Conservation (phyloP, 2,113 vertebrate genomes). For the human (Homo sapiens) region GRCh38 chr2:118732501-118733000, state of each 20-base stretch:
- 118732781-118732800: background rate
- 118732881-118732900: background rate
- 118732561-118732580: background rate
- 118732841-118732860: background rate
- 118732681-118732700: background rate
- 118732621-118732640: no score
- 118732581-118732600: background rate
- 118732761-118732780: background rate
- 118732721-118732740: background rate
- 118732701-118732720: background rate
- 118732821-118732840: background rate
- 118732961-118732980: background rate
- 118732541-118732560: background rate
- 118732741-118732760: no score
- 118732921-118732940: background rate
- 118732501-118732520: background rate
- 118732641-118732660: background rate
- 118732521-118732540: background rate
- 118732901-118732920: background rate
- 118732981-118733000: background rate
- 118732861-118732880: background rate
- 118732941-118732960: background rate
- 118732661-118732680: background rate
- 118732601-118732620: background rate
- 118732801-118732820: background rate